Base-by-base conservation (phyloP, 2,888 invertebrate genomes). In the Tinea semifulvella region DNA sequence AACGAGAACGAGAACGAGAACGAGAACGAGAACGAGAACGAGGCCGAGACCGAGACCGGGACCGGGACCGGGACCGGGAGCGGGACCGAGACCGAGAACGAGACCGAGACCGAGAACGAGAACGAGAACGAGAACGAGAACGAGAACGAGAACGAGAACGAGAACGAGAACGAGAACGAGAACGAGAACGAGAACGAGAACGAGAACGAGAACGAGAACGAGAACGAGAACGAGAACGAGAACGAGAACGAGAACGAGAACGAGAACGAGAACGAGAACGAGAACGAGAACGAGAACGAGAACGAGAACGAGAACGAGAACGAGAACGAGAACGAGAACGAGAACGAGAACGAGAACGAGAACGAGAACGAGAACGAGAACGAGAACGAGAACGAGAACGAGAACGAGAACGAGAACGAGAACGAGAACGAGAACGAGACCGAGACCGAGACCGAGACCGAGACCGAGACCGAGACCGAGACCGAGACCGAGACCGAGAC, bases 401-500 rank as follows among this genome's bases (percentile, higher is more conserved):
- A 1, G 48, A 45, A 26, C 31, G 42, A 1, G 48, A 45, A 35
- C 44, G 46, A 4, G 46, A 45, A 40, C 40, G 44, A 1, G 43
- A 45, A 22, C 40, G 28, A 1, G 47, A 47, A 17, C 11, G 10
- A 2, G 45, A 18, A 19, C 16, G 50, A 35, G 69, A 68, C 50
- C 61, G 67, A 56, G 48, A 50, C 13, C 49, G 48, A 8, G 61
- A 60, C 55, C 58, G 39, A 27, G 11, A 18, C 19, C 16, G 50
- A 35, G 69, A 60, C 36, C 51, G 52, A 16, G 54, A 56, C 25
- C 36, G 47, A 18, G 64, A 36, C 36, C 13, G 35, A 43, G 38
- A 28, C 18, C 16, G 58, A 56, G 26, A 50, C 49, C 44, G 55
- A 57, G 55, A 55, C 56, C 27, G 65, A 73, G 65, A 72, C 70